Base-by-base conservation (phyloP, 64 coral and sea anemone genomes). In the Pachyseris speciosa region DNA sequence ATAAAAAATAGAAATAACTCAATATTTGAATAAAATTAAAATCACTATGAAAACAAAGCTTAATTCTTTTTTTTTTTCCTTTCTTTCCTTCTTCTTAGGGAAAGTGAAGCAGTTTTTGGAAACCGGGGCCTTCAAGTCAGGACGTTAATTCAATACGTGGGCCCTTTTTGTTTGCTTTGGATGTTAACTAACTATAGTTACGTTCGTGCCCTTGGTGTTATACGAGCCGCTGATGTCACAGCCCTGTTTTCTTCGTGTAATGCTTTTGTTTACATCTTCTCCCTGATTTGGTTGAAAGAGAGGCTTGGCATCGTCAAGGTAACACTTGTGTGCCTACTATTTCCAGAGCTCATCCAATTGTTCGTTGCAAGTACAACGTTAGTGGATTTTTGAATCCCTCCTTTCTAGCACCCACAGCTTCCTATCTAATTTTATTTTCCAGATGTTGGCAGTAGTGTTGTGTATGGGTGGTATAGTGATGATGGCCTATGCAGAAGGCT, bases 401-500 rank as follows among this genome's bases (percentile, higher is more conserved):
- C 2, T 15, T 69, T 9, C 9, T 45, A 73, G 36, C 34, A 45
- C 70, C 28, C 31, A 34, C 55, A 12, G 50, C 52, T 63, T 83
- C 11, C n/a, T n/a, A 3, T 24, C 13, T 45, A 28, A 30, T 2
- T 72, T 69, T 41, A 61, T 31, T 76, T 83, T 94, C 1, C 69
- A 94, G 86, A 37, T 89, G 12, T 32, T n/a, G 12, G 92, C 92
- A 85, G 92, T 94, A 28, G 27, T 78, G 39, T 27, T 94, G n/a
- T 94, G 86, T 43, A 37, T 94, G 68, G 86, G 92, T 53, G 92
- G 92, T n/a, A 94, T 94, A 65, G 92, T 94, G 27, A 43, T 94
- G n/a, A 94, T 94, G 92, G 92, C 92, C 44, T 94, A 94, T 69
- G 78, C 92, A 57, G 92, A 90, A 65, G 92, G 92, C 10, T 94